These are phyloP conservation scores for Psilopogon haemacephalus DNA, from an alignment of 2,113 vertebrate species.

Conservation along the genomic window DNA sequence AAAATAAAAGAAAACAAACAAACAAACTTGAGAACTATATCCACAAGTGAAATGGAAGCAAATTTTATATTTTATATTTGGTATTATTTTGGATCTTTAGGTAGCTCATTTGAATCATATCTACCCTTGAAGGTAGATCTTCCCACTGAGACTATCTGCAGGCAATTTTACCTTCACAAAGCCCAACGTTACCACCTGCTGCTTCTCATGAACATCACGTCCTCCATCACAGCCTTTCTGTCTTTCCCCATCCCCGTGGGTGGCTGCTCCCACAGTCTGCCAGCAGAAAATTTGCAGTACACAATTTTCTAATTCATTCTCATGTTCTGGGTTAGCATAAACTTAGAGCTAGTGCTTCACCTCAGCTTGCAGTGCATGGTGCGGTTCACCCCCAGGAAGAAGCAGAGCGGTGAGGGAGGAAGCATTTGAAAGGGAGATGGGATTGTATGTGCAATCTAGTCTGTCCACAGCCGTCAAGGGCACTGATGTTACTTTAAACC, in stretches of 20 bases:
- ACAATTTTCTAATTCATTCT: not conserved
- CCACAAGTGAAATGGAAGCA: not conserved
- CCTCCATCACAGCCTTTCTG: not conserved
- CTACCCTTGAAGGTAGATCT: not conserved
- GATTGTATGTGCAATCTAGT: not conserved
- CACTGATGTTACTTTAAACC: slow-evolving; percentile 5
- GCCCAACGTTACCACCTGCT: not conserved
- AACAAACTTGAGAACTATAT: not conserved
- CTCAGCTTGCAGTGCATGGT: fast-evolving
- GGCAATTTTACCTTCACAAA: not conserved
- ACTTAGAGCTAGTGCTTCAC: not conserved
- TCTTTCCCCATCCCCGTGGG: not conserved
- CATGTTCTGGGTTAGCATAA: not conserved
- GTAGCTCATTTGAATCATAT: not conserved
- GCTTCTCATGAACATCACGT: fast-evolving
- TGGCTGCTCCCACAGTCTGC: fast-evolving
- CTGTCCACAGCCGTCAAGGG: not conserved
- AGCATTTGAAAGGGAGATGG: not conserved
- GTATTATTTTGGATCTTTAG: not conserved
- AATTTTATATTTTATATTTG: not conserved
- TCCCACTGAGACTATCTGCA: not conserved
- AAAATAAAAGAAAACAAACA: not conserved
- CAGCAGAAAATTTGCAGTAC: not conserved
- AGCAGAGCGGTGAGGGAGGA: not conserved
- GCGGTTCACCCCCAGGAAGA: not conserved